Conservation (phyloP, 2,113 vertebrate genomes). For the Ictalurus punctatus region DNA sequence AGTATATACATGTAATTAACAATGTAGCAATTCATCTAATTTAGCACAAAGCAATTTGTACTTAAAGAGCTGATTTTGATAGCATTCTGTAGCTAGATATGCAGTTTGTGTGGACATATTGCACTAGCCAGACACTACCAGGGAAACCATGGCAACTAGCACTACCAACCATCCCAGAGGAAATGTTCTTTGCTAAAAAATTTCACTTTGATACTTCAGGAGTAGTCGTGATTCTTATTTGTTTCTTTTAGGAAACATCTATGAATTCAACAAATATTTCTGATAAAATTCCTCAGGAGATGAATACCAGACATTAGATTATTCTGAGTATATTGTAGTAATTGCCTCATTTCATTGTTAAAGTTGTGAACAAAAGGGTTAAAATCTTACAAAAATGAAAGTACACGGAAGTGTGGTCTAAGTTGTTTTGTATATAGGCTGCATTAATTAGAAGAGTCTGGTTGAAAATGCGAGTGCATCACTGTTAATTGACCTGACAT, state of each 20-base stretch:
- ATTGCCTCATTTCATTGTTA: not conserved
- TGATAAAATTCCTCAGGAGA: not conserved
- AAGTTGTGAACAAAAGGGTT: not conserved
- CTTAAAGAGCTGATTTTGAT: not conserved
- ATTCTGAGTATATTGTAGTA: not conserved
- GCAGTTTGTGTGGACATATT: not conserved
- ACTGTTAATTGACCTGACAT: constrained; percentile 71
- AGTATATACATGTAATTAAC: not conserved
- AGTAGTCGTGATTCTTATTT: not conserved
- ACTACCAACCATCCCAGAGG: not conserved
- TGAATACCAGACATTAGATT: not conserved
- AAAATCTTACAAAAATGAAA: not conserved
- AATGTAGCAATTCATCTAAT: not conserved
- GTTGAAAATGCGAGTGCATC: constrained; percentile 66
- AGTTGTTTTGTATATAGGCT: constrained; percentile 32
- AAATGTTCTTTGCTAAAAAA: not conserved
- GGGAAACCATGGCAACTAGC: constrained; percentile 5
- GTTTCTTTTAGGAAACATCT: not conserved
- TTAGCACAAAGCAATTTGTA: not conserved
- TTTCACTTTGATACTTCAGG: not conserved
- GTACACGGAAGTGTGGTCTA: not conserved
- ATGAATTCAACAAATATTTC: not conserved
- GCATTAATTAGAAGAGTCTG: constrained; percentile 66
- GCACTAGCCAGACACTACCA: not conserved
- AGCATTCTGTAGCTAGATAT: not conserved